Percentiles rank a stretch among this genome's conserved stretches.
Evolutionary conservation across 2,888 invertebrate genomes (phyloP).

Genomic region (Agrotis clavis): DNA sequence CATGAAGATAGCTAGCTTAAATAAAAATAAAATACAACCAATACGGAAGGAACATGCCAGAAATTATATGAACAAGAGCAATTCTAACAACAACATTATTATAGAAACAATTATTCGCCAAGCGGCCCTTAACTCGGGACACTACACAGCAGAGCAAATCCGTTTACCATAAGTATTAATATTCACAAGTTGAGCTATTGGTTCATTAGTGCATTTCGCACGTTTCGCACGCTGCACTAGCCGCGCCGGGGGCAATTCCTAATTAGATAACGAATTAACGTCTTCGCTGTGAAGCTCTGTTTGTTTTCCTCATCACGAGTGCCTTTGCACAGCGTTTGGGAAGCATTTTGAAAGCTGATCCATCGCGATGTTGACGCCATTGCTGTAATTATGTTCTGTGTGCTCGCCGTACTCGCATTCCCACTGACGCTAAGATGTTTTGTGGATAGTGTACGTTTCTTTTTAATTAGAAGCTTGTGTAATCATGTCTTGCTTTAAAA

Average conservation of each 20-base stretch:
- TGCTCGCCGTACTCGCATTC: slow-evolving; percentile 31
- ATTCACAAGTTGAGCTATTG: slow-evolving; percentile 66
- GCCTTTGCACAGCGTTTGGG: slow-evolving; percentile 78
- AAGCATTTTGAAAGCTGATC: slow-evolving; percentile 78
- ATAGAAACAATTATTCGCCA: slow-evolving; percentile 39
- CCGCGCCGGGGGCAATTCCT: slow-evolving; percentile 71
- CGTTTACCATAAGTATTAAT: slow-evolving; percentile 59
- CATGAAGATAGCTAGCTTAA: not conserved
- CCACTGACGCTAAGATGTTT: slow-evolving; percentile 46
- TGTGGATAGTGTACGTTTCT: slow-evolving; percentile 50
- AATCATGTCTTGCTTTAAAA: slow-evolving; percentile 25
- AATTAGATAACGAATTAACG: slow-evolving; percentile 89
- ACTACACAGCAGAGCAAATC: slow-evolving; percentile 35
- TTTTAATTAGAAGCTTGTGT: slow-evolving; percentile 50
- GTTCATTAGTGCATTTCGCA: slow-evolving; percentile 77
- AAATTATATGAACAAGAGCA: slow-evolving; percentile 13
- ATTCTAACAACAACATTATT: slow-evolving; percentile 28
- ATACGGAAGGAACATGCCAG: not conserved
- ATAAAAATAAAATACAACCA: not conserved
- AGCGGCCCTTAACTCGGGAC: slow-evolving; percentile 6
- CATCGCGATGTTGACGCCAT: slow-evolving; percentile 67
- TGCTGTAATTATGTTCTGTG: slow-evolving; percentile 70
- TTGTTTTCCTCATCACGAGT: slow-evolving; percentile 80
- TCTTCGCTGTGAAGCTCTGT: slow-evolving; percentile 80
- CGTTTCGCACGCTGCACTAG: slow-evolving; percentile 62